Percentiles rank a stretch among this genome's conserved stretches.
Conservation (phyloP, 1,140 invertebrate species). For the Arion vulgaris region DNA sequence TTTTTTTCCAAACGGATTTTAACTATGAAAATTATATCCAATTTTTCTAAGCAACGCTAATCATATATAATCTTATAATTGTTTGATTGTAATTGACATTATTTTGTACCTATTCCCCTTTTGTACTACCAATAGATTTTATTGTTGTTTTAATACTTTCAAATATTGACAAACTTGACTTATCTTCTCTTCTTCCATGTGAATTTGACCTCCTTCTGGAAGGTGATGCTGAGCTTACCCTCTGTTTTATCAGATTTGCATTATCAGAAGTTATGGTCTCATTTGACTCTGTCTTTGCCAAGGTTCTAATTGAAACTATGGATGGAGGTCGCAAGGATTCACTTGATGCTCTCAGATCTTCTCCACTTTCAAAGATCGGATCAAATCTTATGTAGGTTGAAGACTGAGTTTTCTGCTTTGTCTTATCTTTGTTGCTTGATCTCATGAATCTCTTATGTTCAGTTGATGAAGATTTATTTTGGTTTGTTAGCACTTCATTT, state of each 20-base stretch:
- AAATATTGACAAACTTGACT: slow-evolving; percentile 45
- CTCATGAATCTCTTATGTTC: slow-evolving; percentile 18
- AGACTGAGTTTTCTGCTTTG: slow-evolving; percentile 45
- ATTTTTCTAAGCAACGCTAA: too few relatives aligned
- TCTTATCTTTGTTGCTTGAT: slow-evolving; percentile 48
- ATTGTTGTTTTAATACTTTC: slow-evolving; percentile 55
- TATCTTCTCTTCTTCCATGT: slow-evolving; percentile 43
- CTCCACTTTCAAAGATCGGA: slow-evolving; percentile 66
- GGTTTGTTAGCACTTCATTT: slow-evolving; percentile 27
- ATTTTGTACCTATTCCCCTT: background rate
- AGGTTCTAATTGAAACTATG: slow-evolving; percentile 44
- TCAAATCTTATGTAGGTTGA: slow-evolving; percentile 69
- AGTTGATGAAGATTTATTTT: slow-evolving; percentile 39
- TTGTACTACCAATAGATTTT: slow-evolving; percentile 47
- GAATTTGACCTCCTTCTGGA: slow-evolving; percentile 23
- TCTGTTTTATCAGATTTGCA: slow-evolving; percentile 32
- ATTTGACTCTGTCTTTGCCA: slow-evolving; percentile 29
- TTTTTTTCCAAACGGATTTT: too few relatives aligned
- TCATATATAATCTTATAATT: too few relatives aligned
- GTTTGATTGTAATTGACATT: background rate
- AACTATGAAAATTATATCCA: too few relatives aligned
- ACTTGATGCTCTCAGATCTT: slow-evolving; percentile 55
- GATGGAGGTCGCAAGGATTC: slow-evolving; percentile 57
- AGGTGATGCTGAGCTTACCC: slow-evolving; percentile 28
- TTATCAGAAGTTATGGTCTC: slow-evolving; percentile 40